Conservation (phyloP, 2,113 vertebrate genomes). For the Laticauda colubrina region DNA sequence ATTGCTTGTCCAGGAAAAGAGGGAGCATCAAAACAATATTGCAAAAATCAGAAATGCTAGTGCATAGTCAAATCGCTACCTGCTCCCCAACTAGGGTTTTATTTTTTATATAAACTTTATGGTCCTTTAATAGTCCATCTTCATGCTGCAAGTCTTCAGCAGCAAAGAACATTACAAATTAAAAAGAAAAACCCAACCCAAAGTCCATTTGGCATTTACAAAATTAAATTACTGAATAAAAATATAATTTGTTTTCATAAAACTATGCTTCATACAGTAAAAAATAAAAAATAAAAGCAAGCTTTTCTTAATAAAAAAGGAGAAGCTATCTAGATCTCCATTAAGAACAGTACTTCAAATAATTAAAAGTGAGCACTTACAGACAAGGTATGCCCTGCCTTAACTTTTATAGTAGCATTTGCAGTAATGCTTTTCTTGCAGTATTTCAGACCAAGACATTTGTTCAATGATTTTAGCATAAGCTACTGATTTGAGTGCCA, state of each 20-base stretch:
- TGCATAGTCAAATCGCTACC: constrained; percentile 70
- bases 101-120: constrained; percentile 73
- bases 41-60: constrained; percentile 78
- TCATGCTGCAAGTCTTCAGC: constrained; percentile 80
- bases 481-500: constrained; percentile 68
- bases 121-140: constrained; percentile 78
- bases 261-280: constrained; percentile 80
- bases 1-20: constrained; percentile 64
- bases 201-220: constrained; percentile 83
- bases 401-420: constrained; percentile 61
- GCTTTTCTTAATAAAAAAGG: constrained; percentile 62
- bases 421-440: constrained; percentile 80
- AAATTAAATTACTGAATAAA: constrained; percentile 86
- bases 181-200: constrained; percentile 39
- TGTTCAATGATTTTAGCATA: constrained; percentile 72
- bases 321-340: constrained; percentile 69
- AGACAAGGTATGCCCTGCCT: constrained; percentile 52
- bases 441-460: constrained; percentile 65
- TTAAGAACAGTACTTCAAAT: constrained; percentile 71
- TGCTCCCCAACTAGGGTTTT: constrained; percentile 36
- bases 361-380: constrained; percentile 64
- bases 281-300: constrained; percentile 81
- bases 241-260: constrained; percentile 86
- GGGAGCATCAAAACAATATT: constrained; percentile 36
- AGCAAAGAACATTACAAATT: constrained; percentile 51